phyloP scores from a whole-genome alignment of 2,113 vertebrate genomes.

The Strigops habroptila region DNA sequence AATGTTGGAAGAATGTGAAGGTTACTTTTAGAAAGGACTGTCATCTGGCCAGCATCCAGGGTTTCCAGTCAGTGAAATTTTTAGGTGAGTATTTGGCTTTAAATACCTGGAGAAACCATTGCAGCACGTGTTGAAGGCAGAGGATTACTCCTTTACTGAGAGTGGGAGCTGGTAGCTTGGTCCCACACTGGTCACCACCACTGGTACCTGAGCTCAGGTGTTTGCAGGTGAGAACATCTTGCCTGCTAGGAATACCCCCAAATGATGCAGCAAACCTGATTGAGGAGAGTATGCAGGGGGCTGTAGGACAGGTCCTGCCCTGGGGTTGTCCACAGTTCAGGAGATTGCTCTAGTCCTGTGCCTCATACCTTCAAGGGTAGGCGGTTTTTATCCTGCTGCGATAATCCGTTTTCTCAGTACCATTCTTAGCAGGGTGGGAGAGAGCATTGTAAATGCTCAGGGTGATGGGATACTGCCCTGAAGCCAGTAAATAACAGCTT shows the following conservation, averaged over 20 bases:
- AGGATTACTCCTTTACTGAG: neutral
- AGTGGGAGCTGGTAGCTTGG: neutral
- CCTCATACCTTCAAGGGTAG: neutral
- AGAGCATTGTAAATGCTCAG: neutral
- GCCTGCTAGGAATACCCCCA: neutral
- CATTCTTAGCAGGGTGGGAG: neutral
- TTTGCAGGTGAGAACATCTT: neutral
- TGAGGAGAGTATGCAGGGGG: too few species aligned
- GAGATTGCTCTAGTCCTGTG: neutral
- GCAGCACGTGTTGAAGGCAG: neutral
- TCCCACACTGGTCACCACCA: accelerated
- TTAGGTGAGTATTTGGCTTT: neutral
- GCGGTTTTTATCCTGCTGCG: neutral
- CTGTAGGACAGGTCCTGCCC: accelerated
- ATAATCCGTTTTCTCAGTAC: neutral
- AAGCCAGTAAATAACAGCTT: neutral
- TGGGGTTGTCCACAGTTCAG: neutral
- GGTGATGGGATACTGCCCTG: neutral
- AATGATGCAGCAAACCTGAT: neutral
- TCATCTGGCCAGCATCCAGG: neutral
- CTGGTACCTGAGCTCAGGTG: neutral
- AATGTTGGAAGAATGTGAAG: neutral
- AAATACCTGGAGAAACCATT: neutral
- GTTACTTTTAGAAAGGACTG: conserved; percentile 15
- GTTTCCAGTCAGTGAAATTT: conserved; percentile 17